phyloP scores from a whole-genome alignment of 2,888 invertebrate species.

The Cecidostiba fungosa region DNA sequence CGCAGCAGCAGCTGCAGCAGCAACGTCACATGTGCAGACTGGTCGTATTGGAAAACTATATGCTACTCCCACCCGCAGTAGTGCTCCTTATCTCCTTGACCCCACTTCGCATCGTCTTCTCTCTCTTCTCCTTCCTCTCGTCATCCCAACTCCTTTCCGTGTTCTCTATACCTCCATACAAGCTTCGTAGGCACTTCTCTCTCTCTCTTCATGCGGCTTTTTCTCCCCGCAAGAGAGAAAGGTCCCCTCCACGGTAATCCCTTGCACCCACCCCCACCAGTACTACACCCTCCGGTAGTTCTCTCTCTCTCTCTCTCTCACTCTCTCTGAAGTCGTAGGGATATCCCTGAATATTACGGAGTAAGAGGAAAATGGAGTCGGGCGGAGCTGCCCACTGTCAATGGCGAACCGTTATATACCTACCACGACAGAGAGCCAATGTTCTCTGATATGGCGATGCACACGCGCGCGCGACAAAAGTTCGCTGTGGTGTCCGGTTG shows the following conservation, averaged over 20 bases:
- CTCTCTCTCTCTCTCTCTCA: background rate
- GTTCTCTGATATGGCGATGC: background rate
- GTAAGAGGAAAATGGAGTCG: slow-evolving; percentile 5
- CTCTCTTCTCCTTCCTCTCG: background rate
- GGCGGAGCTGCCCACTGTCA: slow-evolving; percentile 4
- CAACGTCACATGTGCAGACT: background rate
- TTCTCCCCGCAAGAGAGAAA: slow-evolving; percentile 8
- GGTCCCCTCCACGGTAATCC: slow-evolving; percentile 15
- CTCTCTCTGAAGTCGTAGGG: background rate
- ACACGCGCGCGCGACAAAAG: background rate
- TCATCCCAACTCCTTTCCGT: slow-evolving; percentile 2
- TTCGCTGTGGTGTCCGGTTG: too few species aligned
- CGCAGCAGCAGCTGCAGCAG: too few species aligned
- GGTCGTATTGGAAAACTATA: background rate
- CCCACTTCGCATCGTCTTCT: background rate
- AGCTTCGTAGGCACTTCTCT: background rate
- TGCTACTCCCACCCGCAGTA: background rate
- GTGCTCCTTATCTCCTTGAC: slow-evolving; percentile 7
- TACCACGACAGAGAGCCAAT: background rate
- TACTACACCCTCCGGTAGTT: background rate
- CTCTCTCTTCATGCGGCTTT: background rate
- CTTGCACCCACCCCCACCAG: slow-evolving; percentile 16
- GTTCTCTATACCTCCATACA: background rate
- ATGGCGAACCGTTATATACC: background rate
- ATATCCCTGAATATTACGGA: background rate